Percentiles rank a stretch among this genome's conserved stretches.
phyloP scores from a whole-genome alignment of 2,797 vertebrate genomes.

The Pipistrellus nathusii region DNA sequence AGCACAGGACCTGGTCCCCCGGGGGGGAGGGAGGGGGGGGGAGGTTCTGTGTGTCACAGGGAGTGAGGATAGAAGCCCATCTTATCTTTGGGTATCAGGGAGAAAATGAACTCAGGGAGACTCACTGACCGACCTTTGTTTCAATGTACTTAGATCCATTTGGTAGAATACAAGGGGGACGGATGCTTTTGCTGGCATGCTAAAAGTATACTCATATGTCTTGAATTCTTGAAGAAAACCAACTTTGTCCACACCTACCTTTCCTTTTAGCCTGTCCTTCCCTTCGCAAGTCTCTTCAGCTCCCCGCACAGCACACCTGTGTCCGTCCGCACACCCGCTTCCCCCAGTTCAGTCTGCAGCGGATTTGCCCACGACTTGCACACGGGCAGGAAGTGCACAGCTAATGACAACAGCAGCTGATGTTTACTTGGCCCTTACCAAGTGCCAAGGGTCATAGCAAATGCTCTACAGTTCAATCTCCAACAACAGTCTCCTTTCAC shows the following conservation, averaged over 20 bases:
- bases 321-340: background rate
- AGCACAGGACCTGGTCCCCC: fast-evolving
- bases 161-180: background rate
- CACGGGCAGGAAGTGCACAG: background rate
- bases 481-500: background rate
- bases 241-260: background rate
- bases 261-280: background rate
- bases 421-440: background rate
- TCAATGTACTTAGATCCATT: background rate
- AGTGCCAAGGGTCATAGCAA: background rate
- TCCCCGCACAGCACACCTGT: background rate
- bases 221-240: conserved; percentile 52
- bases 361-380: background rate
- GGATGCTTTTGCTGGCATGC: background rate
- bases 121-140: background rate
- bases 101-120: background rate
- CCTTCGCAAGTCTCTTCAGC: background rate
- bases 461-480: background rate
- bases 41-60: background rate
- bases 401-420: background rate
- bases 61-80: background rate
- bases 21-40: no score
- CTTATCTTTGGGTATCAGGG: conserved; percentile 8
- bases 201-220: background rate
- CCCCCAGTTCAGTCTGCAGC: background rate